Conservation (phyloP, 2,113 vertebrate species). For the Egretta garzetta region DNA sequence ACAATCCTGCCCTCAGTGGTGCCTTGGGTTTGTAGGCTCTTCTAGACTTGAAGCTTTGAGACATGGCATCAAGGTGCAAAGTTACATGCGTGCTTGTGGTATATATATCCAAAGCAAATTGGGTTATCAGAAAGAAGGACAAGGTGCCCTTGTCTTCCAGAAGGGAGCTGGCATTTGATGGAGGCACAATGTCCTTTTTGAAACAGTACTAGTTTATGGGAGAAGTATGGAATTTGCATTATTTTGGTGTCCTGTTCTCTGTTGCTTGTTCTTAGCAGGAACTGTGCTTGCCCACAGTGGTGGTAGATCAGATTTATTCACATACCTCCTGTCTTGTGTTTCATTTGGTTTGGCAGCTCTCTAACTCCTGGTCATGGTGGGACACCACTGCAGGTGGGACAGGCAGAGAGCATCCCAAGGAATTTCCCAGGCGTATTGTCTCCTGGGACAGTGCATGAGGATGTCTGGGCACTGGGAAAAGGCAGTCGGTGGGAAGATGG, state of each 20-base stretch:
- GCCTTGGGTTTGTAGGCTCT: neutral
- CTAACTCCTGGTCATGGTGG: neutral
- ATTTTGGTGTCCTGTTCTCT: neutral
- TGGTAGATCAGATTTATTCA: neutral
- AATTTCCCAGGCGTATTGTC: neutral
- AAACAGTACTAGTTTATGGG: neutral
- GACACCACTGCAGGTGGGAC: neutral
- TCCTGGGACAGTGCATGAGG: neutral
- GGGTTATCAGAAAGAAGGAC: neutral
- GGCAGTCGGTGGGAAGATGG: accelerated
- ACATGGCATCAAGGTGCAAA: neutral
- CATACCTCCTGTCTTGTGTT: neutral
- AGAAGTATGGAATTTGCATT: neutral
- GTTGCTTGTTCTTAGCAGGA: neutral
- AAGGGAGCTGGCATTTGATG: neutral
- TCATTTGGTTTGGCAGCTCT: neutral
- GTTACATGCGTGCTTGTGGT: neutral
- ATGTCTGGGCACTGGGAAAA: neutral
- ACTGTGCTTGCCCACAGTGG: neutral
- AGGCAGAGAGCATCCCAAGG: neutral
- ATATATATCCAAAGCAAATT: neutral
- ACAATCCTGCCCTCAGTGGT: neutral
- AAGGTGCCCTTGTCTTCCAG: neutral
- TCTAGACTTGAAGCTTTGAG: neutral
- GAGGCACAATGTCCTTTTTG: neutral